phyloP scores from a whole-genome alignment of 2,888 invertebrate species.

The Aphidius colemani region DNA sequence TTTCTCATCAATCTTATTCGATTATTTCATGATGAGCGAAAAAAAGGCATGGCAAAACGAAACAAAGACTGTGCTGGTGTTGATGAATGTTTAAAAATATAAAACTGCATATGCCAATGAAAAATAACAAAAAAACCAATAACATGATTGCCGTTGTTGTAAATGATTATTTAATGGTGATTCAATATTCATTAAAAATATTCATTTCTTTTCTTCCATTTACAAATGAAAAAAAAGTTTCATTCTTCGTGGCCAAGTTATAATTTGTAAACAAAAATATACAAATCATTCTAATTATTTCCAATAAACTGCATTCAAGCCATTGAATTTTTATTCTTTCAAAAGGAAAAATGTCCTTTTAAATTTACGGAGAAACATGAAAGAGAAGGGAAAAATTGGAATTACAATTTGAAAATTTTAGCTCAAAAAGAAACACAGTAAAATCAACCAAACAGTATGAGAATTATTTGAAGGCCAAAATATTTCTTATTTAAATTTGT shows the following conservation, averaged over 20 bases:
- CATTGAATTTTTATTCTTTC: no score
- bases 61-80: slow-evolving; percentile 33
- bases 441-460: not conserved
- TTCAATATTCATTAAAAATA: not conserved
- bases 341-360: no score
- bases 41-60: slow-evolving; percentile 42
- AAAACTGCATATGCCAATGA: no score
- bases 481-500: not conserved
- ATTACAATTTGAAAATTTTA: no score
- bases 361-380: no score
- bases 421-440: no score
- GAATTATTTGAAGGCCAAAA: not conserved
- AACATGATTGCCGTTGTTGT: no score
- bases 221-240: not conserved
- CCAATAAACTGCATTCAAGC: no score
- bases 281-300: no score
- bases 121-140: no score
- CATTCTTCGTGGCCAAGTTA: no score
- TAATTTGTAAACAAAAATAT: not conserved
- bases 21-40: slow-evolving; percentile 59
- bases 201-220: not conserved
- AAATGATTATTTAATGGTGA: not conserved
- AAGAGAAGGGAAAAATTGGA: no score
- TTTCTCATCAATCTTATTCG: slow-evolving; percentile 61
- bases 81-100: slow-evolving; percentile 20